These are phyloP conservation scores for Agraylea sexmaculata DNA, from an alignment of 1,140 invertebrate species.

Conservation along the genomic window DNA sequence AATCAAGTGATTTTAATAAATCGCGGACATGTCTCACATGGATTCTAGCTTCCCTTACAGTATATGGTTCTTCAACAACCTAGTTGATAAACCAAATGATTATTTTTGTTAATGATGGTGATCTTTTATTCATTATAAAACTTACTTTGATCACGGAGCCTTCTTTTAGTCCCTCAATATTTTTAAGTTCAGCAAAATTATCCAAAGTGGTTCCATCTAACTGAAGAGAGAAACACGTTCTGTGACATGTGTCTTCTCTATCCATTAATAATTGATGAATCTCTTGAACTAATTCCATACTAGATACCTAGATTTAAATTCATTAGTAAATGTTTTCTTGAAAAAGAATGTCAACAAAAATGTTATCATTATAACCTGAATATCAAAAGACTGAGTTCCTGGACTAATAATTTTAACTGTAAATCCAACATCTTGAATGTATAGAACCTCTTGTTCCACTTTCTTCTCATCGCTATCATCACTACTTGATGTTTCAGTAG, in stretches of 20 bases:
- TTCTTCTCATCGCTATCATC: constrained; percentile 51
- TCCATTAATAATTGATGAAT: constrained; percentile 97
- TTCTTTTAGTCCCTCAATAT: constrained; percentile 89
- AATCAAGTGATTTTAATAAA: constrained; percentile 86
- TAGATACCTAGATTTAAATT: constrained; percentile 60
- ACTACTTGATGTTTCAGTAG: constrained; percentile 33
- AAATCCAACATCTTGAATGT: constrained; percentile 89
- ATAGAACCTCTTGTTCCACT: constrained; percentile 67
- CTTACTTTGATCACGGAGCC: constrained; percentile 81
- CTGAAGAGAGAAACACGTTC: constrained; percentile 96
- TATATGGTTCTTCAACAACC: constrained; percentile 91
- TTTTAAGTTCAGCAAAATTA: constrained; percentile 96
- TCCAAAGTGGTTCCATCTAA: constrained; percentile 88
- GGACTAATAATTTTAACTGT: constrained; percentile 85
- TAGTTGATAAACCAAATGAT: constrained; percentile 20
- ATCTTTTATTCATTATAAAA: constrained; percentile 20
- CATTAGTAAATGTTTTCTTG: constrained; percentile 10
- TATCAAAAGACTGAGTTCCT: constrained; percentile 79
- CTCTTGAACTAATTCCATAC: constrained; percentile 97
- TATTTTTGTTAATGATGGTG: neutral
- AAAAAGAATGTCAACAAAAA: constrained; percentile 4
- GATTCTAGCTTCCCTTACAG: constrained; percentile 92
- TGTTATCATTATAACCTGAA: constrained; percentile 51
- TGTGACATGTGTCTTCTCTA: constrained; percentile 92
- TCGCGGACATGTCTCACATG: constrained; percentile 95